Conservation (phyloP, 2,888 invertebrate genomes). For the Pyrochroa serraticornis region DNA sequence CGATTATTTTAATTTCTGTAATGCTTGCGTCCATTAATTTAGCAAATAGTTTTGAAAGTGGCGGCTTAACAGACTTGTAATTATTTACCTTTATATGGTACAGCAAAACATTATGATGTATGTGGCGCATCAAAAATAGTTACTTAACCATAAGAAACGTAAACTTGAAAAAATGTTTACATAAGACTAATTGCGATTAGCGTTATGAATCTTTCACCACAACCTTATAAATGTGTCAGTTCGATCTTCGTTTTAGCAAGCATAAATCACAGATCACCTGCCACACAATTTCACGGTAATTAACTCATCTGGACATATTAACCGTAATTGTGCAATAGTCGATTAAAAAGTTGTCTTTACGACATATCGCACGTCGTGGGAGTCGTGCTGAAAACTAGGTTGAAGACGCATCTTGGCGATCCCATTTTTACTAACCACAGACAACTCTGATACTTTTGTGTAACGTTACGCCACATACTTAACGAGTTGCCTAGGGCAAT, state of each 20-base stretch:
- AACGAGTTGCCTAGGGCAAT: background rate
- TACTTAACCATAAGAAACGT: no score
- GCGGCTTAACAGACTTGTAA: no score
- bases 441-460: slow-evolving; percentile 14
- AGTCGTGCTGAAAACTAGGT: slow-evolving; percentile 10
- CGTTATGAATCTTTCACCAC: slow-evolving; percentile 11
- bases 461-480: background rate
- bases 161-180: slow-evolving; percentile 6
- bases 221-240: background rate
- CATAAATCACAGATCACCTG: slow-evolving; percentile 15
- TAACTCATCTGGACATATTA: slow-evolving; percentile 12
- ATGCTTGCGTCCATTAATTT: no score
- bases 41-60: no score
- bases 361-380: slow-evolving; percentile 6
- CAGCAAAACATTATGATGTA: no score
- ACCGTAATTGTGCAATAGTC: slow-evolving; percentile 7
- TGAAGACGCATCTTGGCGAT: slow-evolving; percentile 1
- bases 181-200: slow-evolving; percentile 11
- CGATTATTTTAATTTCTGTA: no score
- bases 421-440: slow-evolving; percentile 10
- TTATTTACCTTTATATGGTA: no score
- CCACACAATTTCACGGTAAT: slow-evolving; percentile 4
- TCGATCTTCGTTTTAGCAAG: background rate
- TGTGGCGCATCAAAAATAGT: no score
- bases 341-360: background rate